Conservation (phyloP, 2,113 vertebrate species). For the Misgurnus mizolepis region DNA sequence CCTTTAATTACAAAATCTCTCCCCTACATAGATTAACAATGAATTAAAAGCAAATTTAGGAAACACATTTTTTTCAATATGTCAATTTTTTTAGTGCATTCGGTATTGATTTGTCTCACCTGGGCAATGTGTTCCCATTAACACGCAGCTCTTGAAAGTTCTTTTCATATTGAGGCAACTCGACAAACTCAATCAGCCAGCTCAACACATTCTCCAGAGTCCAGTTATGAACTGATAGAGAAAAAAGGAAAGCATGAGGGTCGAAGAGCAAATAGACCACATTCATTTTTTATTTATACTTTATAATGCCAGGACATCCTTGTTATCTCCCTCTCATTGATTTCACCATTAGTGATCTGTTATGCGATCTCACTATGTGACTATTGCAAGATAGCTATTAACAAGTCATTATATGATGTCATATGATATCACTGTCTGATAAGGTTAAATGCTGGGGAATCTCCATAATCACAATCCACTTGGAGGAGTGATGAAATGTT, state of each 20-base stretch:
- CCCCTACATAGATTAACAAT: too few relatives aligned
- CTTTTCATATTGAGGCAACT: conserved; percentile 93
- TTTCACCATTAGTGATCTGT: too few relatives aligned
- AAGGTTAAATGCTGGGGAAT: too few relatives aligned
- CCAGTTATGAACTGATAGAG: conserved; percentile 74
- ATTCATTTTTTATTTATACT: not conserved
- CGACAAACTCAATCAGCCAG: conserved; percentile 87
- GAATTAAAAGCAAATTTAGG: too few relatives aligned
- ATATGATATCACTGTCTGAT: too few relatives aligned
- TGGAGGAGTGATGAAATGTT: too few relatives aligned
- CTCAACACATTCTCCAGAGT: conserved; percentile 73
- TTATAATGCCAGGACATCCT: too few relatives aligned
- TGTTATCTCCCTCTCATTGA: too few relatives aligned
- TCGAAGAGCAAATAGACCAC: not conserved
- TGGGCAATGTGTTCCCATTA: conserved; percentile 92
- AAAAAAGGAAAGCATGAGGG: not conserved
- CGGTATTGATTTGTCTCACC: conserved; percentile 70
- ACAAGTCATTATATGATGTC: too few relatives aligned
- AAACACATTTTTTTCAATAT: not conserved
- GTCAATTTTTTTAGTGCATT: not conserved
- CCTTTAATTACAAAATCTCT: too few relatives aligned
- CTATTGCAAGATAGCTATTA: too few relatives aligned
- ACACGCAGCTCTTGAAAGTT: conserved; percentile 91
- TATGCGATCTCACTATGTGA: not conserved
- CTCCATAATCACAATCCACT: too few relatives aligned